Conservation (phyloP, 2,888 invertebrate genomes). For the Lithophane leautieri region DNA sequence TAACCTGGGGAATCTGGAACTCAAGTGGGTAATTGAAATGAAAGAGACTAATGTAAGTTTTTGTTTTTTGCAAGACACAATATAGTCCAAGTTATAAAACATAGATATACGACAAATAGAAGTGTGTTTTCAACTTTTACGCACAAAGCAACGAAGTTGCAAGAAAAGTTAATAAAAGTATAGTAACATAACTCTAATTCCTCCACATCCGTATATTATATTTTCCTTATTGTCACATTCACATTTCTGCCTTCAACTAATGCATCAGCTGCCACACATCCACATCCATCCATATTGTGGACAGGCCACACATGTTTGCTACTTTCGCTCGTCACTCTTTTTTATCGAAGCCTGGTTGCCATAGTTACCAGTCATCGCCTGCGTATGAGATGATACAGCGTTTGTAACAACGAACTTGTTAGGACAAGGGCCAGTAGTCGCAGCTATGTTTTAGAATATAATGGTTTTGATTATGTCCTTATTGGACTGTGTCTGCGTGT, state of each 20-base stretch:
- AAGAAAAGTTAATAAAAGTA: not conserved
- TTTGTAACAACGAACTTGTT: constrained; percentile 39
- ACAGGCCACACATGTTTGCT: constrained; percentile 55
- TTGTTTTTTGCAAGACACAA: not conserved
- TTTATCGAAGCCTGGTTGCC: constrained; percentile 56
- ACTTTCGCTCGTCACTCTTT: constrained; percentile 62
- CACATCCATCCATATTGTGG: constrained; percentile 38
- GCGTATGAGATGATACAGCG: constrained; percentile 51
- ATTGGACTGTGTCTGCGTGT: not conserved
- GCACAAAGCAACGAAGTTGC: not conserved
- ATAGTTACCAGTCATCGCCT: constrained; percentile 52
- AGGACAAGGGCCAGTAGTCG: not conserved
- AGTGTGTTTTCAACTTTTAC: not conserved
- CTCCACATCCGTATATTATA: not conserved
- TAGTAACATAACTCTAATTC: not conserved
- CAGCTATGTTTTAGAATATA: constrained; percentile 4
- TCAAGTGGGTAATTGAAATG: not conserved
- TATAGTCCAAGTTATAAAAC: too few species aligned
- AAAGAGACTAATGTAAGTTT: not conserved
- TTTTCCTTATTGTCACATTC: constrained; percentile 18
- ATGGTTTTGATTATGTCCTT: not conserved
- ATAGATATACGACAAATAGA: not conserved
- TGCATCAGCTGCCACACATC: not conserved
- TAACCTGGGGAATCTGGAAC: not conserved
- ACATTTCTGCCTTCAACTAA: constrained; percentile 27